Base-by-base conservation (phyloP, 2,797 vertebrate genomes). In the Adelosebastes latens region DNA sequence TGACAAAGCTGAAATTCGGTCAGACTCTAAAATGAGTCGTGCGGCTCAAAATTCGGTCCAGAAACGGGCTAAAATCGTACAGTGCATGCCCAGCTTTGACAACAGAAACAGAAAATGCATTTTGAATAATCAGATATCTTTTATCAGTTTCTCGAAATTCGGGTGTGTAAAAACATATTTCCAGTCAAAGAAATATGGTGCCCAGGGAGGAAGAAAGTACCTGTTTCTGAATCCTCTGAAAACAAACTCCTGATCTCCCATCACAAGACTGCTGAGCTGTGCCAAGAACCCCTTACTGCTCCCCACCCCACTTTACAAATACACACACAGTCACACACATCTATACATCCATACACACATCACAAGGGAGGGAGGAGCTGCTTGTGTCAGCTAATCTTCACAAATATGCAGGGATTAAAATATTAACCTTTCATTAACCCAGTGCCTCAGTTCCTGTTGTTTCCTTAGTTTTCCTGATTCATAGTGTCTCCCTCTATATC, bases 221-320 rank as follows among this genome's bases (percentile, higher is more conserved):
- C 80, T 46, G 72, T 61, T 75, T 59, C 70, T 70, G 6, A 86
- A 70, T 82, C 75, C 66, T 62, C 58, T 73, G 80, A 88, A 88
- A 92, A 87, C 68, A 88, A 90, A 82, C 85, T 70, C 72, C 88
- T 92, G 91, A 90, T 89, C 79, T 83, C 64, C 70, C 61, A 83
- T 96, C 95, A 96, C 93, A 95, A 96, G 95, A 95, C 93, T 63
- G 53, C 59, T 6, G 29, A 82, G 77, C 90, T 58, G 70, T 81
- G 89, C 94, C 94, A 94, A 89, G 87, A 91, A 79, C 83, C 86
- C 87, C 77, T 63, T 64, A 22, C 31, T 5, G 34, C 79, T 72
- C 85, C 76, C 75, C 79, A 80, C 82, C 67, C 70, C 76, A 8
- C 62, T 66, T 78, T 25, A 69, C 55, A 70, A 5, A 72, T 0